Evolutionary conservation across 1,140 invertebrate genomes (phyloP), one percentile per base, ranked within the genome.

Genomic region (Drosophila serrata): DNA sequence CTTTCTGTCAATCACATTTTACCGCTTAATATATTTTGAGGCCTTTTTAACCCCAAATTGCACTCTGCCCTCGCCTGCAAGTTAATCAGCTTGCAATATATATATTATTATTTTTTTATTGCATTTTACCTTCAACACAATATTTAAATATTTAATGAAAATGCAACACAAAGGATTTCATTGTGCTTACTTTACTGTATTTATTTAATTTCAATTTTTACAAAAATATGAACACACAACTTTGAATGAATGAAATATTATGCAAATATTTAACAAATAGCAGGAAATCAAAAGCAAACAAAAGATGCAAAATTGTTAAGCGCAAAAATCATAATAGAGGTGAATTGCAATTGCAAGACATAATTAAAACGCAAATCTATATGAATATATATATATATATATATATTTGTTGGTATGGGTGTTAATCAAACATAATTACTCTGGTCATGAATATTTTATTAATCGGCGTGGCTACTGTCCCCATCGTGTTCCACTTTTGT

Each of bases 371-470:
- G 69, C 33, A 58, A 74, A 77, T 77, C 70, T 51, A 82, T 75
- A 59, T 75, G 64, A 40, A 74, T 56, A 82, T 75, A 62, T 75
- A 72, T 40, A 4, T 19, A 72, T 75, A 65, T 69, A 73, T 69
- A 53, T 76, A 76, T 76, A n/a, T n/a, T n/a, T n/a, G n/a, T n/a
- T n/a, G n/a, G 56, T 79, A 73, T 57, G 79, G 60, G 55, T 70
- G 81, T 87, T 87, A 88, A 87, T 87, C 84, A 87, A 87, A 87
- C 86, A 88, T 80, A 84, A 88, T 88, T 87, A 79, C 80, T 72
- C 46, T 46, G 64, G 42, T 53, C 79, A 77, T 78, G 70, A 73
- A 85, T 90, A 81, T 85, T 81, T 64, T 63, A 88, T 84, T 90
- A 79, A 88, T 79, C 74, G 45, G 33, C 11, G 7, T 17, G 7